These are phyloP conservation scores for Scaptomyza hsui DNA, from an alignment of 1,140 invertebrate species.

Conservation along the genomic window DNA sequence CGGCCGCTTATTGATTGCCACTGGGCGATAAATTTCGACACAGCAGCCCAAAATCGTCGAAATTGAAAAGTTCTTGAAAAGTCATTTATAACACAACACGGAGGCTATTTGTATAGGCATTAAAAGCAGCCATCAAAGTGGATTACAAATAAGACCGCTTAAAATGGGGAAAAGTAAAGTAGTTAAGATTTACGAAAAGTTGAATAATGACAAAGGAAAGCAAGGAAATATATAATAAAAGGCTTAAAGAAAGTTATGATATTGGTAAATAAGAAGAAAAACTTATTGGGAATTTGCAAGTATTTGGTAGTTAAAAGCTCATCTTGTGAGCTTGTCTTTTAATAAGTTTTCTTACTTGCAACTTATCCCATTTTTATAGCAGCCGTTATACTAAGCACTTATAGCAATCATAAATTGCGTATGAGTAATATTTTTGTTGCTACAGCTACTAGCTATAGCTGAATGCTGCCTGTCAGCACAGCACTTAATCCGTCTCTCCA, in stretches of 20 bases:
- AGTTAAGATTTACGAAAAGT: background rate
- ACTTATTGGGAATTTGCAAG: too few relatives aligned
- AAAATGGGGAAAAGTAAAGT: background rate
- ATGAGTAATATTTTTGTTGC: constrained; percentile 14
- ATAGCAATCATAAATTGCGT: constrained; percentile 11
- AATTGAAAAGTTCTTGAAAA: constrained; percentile 27
- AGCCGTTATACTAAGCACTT: background rate
- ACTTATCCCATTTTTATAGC: background rate
- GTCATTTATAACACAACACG: constrained; percentile 36
- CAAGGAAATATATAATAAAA: constrained; percentile 5
- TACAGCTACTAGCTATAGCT: too few relatives aligned
- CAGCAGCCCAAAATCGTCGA: background rate
- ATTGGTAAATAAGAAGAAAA: too few relatives aligned
- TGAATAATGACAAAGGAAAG: background rate
- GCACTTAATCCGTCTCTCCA: constrained; percentile 9
- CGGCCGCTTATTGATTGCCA: constrained; percentile 71
- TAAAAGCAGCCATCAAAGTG: constrained; percentile 8
- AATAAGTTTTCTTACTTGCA: background rate
- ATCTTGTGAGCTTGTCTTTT: too few relatives aligned
- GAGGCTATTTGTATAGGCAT: constrained; percentile 1
- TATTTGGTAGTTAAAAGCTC: too few relatives aligned
- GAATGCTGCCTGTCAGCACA: constrained; percentile 35
- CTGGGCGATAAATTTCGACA: constrained; percentile 64
- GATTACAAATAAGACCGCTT: constrained; percentile 20
- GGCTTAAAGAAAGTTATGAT: background rate